These are phyloP conservation scores for Linyphia triangularis DNA, from an alignment of 2,888 invertebrate species.

Conservation along the genomic window DNA sequence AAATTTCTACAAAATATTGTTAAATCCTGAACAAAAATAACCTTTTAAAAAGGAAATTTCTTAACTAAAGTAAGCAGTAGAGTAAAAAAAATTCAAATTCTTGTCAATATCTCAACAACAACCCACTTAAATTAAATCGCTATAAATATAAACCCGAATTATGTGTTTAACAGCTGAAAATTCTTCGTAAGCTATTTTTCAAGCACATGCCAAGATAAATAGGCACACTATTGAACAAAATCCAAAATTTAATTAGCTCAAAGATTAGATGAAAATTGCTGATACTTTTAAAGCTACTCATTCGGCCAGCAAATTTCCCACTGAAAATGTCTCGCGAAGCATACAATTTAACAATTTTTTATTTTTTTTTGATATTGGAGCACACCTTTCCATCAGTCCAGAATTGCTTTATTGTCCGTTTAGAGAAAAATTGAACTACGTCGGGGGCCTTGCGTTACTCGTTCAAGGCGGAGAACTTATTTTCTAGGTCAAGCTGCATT, in stretches of 20 bases:
- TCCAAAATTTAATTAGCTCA: not conserved
- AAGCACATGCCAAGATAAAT: not conserved
- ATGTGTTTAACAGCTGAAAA: not conserved
- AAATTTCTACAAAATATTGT: too few relatives aligned
- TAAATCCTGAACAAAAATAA: too few relatives aligned
- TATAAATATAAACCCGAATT: too few relatives aligned
- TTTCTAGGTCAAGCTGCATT: conserved; percentile 73
- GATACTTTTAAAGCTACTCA: not conserved
- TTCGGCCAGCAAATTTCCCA: not conserved
- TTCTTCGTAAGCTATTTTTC: not conserved
- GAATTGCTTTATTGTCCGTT: not conserved
- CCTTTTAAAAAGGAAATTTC: too few relatives aligned
- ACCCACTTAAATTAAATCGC: too few relatives aligned
- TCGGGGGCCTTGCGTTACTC: conserved; percentile 46
- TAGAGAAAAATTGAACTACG: conserved; percentile 10
- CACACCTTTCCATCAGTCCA: not conserved
- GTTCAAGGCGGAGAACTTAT: conserved; percentile 73
- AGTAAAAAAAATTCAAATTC: too few relatives aligned
- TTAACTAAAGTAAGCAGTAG: too few relatives aligned
- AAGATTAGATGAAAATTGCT: not conserved
- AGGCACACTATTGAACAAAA: not conserved
- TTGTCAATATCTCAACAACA: too few relatives aligned
- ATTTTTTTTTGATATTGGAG: not conserved
- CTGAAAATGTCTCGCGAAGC: not conserved
- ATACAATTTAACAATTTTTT: not conserved